Base-by-base conservation (phyloP, 2,797 vertebrate species). In the Mus caroli region DNA sequence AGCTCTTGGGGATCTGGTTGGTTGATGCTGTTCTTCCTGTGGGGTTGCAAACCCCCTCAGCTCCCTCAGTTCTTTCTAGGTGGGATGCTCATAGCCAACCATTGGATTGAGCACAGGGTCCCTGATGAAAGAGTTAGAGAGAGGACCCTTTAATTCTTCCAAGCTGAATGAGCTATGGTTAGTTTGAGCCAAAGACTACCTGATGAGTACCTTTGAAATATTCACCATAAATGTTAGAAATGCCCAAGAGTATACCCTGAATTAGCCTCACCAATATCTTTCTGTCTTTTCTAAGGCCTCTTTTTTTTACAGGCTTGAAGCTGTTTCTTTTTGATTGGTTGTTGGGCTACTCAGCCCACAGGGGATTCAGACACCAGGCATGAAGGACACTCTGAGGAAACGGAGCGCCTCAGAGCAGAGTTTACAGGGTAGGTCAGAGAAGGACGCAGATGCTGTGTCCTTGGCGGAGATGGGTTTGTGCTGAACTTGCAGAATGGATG, bases 401-500 rank as follows among this genome's bases (percentile, higher is more conserved):
- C 1, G 56, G 12, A 50, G 28, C 3, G 8, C 19, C 78, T 40
- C 43, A 73, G 71, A 78, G 26, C 40, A 92, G 37, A 13, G 40
- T 90, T 80, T 75, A 62, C 10, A 37, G 2, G 34, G 78, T 73
- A 97, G 97, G 97, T 98, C 97, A 97, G 94, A 76, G 97, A 98
- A 98, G 98, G 98, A 98, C 97, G 0, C 62, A 77, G 93, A 95
- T 69, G 94, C 90, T n/a, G 85, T 98, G 98, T 98, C 98, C 98
- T 99, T 98, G 98, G 97, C 97, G 88, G 97, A 97, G 97, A 96
- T 95, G 73, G 92, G 34, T 97, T 98, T 98, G 95, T 98, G 98
- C 98, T 98, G 98, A 99, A 98, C 97, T 98, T 97, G 98, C 98
- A 98, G 97, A 98, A 98, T 97, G 95, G 97, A 97, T 28, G 91